These are phyloP conservation scores for Pasiphila rectangulata DNA, from an alignment of 2,888 invertebrate species.

Conservation along the genomic window DNA sequence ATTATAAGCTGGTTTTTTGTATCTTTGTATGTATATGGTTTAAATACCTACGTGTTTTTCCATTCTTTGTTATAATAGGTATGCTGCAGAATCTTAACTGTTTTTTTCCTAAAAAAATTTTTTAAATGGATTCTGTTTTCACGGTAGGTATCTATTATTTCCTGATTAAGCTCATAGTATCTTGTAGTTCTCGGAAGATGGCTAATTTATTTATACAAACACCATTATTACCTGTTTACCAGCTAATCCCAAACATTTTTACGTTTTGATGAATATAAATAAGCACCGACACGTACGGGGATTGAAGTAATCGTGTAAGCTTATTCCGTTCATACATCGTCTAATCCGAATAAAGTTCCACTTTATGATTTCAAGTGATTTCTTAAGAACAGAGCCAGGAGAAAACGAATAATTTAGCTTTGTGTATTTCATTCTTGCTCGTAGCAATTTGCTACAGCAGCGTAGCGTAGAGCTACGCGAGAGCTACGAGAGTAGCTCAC, in stretches of 20 bases:
- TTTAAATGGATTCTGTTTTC: too few relatives aligned
- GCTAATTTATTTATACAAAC: conserved; percentile 16
- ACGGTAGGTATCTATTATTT: not conserved
- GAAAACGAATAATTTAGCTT: too few relatives aligned
- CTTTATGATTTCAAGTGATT: conserved; percentile 20
- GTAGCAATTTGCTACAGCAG: not conserved
- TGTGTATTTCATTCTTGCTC: too few relatives aligned
- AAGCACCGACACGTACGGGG: conserved; percentile 14
- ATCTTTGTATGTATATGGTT: too few relatives aligned
- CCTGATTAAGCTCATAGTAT: not conserved
- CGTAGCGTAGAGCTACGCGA: not conserved
- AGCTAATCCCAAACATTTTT: conserved; percentile 22
- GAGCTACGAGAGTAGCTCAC: not conserved
- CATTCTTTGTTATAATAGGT: too few relatives aligned
- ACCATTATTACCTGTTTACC: conserved; percentile 21
- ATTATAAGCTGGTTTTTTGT: too few relatives aligned
- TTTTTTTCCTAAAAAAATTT: too few relatives aligned
- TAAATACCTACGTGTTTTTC: too few relatives aligned
- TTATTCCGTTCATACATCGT: conserved; percentile 19
- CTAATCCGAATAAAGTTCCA: conserved; percentile 19
- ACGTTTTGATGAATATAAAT: conserved; percentile 28
- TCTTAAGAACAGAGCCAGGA: conserved; percentile 11
- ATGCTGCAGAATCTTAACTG: too few relatives aligned
- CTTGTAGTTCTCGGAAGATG: conserved; percentile 6
- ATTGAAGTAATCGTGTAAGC: conserved; percentile 25